A percentile compares a stretch with the other conserved stretches of the same genome.
These are phyloP conservation scores for Lota lota DNA, from an alignment of 2,113 vertebrate genomes.

Conservation along the genomic window DNA sequence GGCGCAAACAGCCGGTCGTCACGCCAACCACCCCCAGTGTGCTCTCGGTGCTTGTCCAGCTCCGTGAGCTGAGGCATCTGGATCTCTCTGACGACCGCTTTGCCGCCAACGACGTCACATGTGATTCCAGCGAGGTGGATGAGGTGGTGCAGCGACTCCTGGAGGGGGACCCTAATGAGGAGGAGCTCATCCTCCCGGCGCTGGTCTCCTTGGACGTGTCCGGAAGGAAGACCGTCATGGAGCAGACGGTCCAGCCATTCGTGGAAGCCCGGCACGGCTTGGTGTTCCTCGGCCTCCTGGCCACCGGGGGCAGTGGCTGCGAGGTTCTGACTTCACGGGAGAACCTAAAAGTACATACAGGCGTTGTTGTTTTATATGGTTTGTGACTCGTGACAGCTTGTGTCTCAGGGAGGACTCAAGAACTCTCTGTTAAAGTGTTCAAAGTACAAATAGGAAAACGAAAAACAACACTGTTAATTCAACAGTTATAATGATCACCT, in stretches of 20 bases:
- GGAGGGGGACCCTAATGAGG: constrained; percentile 57
- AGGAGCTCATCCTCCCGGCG: constrained; percentile 79
- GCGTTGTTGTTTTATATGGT: not conserved
- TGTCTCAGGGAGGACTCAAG: no score
- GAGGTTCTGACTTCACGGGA: constrained; percentile 81
- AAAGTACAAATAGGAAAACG: no score
- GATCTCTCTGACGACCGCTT: constrained; percentile 94
- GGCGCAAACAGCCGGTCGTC: constrained; percentile 81
- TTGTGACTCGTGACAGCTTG: not conserved
- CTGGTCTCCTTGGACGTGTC: constrained; percentile 91
- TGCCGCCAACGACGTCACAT: constrained; percentile 26
- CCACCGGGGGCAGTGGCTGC: constrained; percentile 86
- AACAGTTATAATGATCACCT: no score
- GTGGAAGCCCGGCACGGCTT: constrained; percentile 80
- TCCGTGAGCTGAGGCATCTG: constrained; percentile 84
- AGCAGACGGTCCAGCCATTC: constrained; percentile 81
- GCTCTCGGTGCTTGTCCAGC: constrained; percentile 83
- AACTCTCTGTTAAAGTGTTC: no score
- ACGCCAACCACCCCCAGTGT: constrained; percentile 61
- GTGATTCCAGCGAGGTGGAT: constrained; percentile 44
- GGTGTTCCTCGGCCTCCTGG: constrained; percentile 88
- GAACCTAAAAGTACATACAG: constrained; percentile 81
- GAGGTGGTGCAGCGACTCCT: constrained; percentile 84
- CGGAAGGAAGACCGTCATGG: constrained; percentile 83
- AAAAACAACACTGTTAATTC: no score